Evolutionary conservation across 2,888 invertebrate genomes (phyloP), one percentile per base, ranked within the genome.

Genomic region (Antheraea yamamai): DNA sequence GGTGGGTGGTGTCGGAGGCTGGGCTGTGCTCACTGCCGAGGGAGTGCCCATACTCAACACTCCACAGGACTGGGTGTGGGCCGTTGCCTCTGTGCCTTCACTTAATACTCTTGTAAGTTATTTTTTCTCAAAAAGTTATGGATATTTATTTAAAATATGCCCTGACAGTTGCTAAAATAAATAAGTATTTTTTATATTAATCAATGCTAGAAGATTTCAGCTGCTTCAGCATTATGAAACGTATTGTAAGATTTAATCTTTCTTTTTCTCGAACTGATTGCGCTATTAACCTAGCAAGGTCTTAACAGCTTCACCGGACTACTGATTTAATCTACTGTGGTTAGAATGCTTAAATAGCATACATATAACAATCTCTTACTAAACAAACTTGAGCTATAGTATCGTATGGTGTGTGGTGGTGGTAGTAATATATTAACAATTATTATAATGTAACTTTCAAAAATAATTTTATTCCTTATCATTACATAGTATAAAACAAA

Each of bases 51-150:
- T 95, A 47, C 76, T 91, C 10, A 88, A 77, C 74, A 95, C 93
- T 0, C 84, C 87, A 0, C 90, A 92, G 72, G 94, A 95, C 78
- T 95, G 95, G 95, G 92, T 95, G 16, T 95, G 95, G 95, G 86
- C 90, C 4, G 83, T 94, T 4, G 87, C 89, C 1, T 92, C 95
- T 0, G 91, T 93, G 1, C 88, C 92, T 0, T 82, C 88, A 1
- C 81, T 82, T 35, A 92, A 90, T 75, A 89, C 89, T 58, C 83
- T 95, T 83, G 95, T 95, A 81, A 78, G 84, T 78, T 72, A 52
- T 16, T 18, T 68, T n/a, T 58, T 71, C 18, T n/a, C 73, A 70
- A 47, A 47, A 12, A 47, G 12, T 20, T 55, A 55, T 55, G 55
- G 2, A 55, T 6, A 20, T 55, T 55, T 55, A 20, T 55, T 55